These are phyloP conservation scores for Hystrix cristata DNA, from an alignment of 2,113 vertebrate species.

Conservation along the genomic window DNA sequence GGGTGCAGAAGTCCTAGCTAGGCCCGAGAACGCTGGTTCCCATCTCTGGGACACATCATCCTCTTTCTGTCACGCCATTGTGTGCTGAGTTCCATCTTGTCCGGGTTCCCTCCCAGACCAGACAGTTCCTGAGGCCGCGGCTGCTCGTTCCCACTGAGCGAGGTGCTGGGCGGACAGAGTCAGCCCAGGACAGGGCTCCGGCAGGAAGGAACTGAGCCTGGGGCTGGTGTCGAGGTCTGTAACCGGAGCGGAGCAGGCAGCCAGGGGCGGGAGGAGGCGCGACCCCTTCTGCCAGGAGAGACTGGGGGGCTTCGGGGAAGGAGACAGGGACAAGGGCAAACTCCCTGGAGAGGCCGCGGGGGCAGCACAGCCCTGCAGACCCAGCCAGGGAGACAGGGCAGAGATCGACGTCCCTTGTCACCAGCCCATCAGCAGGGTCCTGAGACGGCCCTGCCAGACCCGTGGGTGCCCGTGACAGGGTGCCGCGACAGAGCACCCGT, in stretches of 20 bases:
- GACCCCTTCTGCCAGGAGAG: not conserved
- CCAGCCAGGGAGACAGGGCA: not conserved
- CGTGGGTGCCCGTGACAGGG: not conserved
- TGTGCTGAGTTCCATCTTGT: not conserved
- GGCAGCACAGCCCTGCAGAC: not conserved
- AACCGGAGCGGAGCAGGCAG: not conserved
- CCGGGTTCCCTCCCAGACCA: not conserved
- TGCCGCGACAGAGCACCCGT: not conserved
- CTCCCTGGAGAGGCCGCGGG: not conserved
- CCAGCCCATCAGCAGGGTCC: not conserved
- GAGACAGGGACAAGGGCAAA: not conserved
- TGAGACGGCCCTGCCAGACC: not conserved
- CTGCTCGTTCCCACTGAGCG: not conserved
- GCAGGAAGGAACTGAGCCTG: not conserved
- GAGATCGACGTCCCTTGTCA: not conserved
- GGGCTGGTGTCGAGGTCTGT: not conserved
- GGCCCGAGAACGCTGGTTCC: not conserved
- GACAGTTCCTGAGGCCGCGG: not conserved
- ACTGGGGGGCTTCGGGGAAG: not conserved
- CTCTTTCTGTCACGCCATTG: not conserved
- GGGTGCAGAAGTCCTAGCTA: not conserved
- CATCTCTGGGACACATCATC: not conserved
- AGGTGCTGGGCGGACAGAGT: not conserved
- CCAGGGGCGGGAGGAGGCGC: not conserved
- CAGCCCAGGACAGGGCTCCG: not conserved